These are phyloP conservation scores for Nibea albiflora DNA, from an alignment of 2,113 vertebrate genomes.

Conservation along the genomic window DNA sequence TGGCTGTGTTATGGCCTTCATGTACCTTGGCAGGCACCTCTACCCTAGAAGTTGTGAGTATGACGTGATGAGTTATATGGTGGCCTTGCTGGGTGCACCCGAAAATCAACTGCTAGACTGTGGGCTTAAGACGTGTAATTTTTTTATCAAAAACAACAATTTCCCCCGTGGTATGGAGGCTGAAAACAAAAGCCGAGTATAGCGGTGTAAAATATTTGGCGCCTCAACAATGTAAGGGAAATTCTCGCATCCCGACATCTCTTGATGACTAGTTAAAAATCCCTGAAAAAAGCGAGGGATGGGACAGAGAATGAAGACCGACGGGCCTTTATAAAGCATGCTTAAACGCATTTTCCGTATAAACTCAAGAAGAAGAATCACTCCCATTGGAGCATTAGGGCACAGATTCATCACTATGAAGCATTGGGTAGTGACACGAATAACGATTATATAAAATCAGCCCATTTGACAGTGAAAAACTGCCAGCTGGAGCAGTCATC, in stretches of 20 bases:
- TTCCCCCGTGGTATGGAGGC: neutral
- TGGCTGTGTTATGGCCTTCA: slow-evolving; percentile 10
- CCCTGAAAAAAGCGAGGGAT: rapidly evolving
- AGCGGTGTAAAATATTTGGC: too few relatives aligned
- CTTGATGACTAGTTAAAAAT: neutral
- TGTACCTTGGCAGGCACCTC: neutral
- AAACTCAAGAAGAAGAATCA: neutral
- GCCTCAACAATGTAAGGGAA: too few relatives aligned
- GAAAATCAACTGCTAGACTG: neutral
- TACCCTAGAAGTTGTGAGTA: neutral
- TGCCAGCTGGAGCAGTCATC: neutral
- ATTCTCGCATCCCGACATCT: too few relatives aligned
- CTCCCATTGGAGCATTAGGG: neutral
- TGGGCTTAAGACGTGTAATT: rapidly evolving
- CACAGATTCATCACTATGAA: neutral
- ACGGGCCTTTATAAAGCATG: neutral
- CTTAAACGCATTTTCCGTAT: neutral
- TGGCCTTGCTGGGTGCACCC: neutral
- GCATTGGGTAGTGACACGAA: neutral
- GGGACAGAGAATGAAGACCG: neutral
- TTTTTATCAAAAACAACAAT: neutral
- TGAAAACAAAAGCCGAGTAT: neutral
- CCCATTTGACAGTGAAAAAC: neutral
- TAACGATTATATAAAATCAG: neutral
- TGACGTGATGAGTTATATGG: neutral